phyloP scores from a whole-genome alignment of 2,888 invertebrate species.

The Pollenia angustigena region DNA sequence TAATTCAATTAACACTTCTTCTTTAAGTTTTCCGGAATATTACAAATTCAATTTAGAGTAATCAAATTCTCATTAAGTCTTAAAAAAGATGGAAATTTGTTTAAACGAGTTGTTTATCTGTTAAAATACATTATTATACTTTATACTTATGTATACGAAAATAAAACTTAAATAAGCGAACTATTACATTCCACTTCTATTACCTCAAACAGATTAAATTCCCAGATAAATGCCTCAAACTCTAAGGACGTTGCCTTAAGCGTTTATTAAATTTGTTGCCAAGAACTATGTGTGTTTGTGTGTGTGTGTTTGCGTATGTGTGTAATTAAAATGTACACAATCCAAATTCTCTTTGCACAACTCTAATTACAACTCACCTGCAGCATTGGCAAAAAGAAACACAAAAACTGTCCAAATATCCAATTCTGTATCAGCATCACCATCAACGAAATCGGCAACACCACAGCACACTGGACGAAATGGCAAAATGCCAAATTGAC shows the following conservation, averaged over 20 bases:
- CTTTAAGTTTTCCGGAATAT: too few relatives aligned
- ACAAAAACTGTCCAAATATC: constrained; percentile 89
- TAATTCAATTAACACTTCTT: too few relatives aligned
- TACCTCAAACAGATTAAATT: not conserved
- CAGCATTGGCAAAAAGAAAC: constrained; percentile 89
- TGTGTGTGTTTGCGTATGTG: too few relatives aligned
- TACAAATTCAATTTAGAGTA: too few relatives aligned
- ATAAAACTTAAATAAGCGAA: too few relatives aligned
- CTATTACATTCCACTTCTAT: too few relatives aligned
- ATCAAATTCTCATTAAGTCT: too few relatives aligned
- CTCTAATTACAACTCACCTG: constrained; percentile 85
- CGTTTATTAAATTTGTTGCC: constrained; percentile 5
- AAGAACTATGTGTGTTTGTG: not conserved
- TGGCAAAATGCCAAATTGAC: constrained; percentile 88
- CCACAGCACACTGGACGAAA: constrained; percentile 87
- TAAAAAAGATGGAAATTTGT: too few relatives aligned
- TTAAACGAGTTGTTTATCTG: too few relatives aligned
- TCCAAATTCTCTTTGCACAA: not conserved
- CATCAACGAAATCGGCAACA: constrained; percentile 88
- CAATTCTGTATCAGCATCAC: constrained; percentile 89
- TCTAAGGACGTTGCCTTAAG: not conserved
- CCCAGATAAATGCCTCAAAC: not conserved
- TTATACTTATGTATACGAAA: too few relatives aligned
- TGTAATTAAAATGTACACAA: not conserved
- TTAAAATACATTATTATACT: too few relatives aligned